These are phyloP conservation scores for Emydoidea blandingii DNA, from an alignment of 2,797 vertebrate genomes.

Conservation along the genomic window DNA sequence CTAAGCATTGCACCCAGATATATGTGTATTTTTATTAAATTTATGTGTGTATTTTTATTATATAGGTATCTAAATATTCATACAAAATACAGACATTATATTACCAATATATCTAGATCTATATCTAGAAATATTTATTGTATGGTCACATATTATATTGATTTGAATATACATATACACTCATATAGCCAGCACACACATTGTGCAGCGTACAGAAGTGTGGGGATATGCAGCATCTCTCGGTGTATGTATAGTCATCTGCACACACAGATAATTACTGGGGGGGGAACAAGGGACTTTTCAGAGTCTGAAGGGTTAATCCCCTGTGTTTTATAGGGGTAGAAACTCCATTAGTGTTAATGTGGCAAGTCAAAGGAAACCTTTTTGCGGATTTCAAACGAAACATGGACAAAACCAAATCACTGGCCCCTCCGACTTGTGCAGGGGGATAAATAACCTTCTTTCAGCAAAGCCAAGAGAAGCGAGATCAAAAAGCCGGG, in stretches of 20 bases:
- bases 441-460: slow-evolving; percentile 15
- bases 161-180: neutral
- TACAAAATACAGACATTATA: neutral
- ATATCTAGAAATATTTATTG: neutral
- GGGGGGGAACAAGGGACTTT: slow-evolving; percentile 19
- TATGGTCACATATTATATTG: neutral
- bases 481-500: slow-evolving; percentile 37
- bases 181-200: neutral
- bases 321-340: slow-evolving; percentile 63
- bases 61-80: neutral
- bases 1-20: neutral
- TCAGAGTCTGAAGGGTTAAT: slow-evolving; percentile 70
- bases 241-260: slow-evolving; percentile 30
- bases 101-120: neutral
- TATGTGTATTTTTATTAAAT: neutral
- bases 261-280: slow-evolving; percentile 20
- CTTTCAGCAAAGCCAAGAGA: slow-evolving; percentile 1
- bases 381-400: neutral
- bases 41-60: neutral
- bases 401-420: neutral
- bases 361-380: slow-evolving; percentile 38
- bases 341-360: slow-evolving; percentile 41
- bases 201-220: neutral
- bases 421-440: neutral
- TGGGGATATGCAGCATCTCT: neutral